phyloP scores from a whole-genome alignment of 2,888 invertebrate species.

The Drosophila cognata region DNA sequence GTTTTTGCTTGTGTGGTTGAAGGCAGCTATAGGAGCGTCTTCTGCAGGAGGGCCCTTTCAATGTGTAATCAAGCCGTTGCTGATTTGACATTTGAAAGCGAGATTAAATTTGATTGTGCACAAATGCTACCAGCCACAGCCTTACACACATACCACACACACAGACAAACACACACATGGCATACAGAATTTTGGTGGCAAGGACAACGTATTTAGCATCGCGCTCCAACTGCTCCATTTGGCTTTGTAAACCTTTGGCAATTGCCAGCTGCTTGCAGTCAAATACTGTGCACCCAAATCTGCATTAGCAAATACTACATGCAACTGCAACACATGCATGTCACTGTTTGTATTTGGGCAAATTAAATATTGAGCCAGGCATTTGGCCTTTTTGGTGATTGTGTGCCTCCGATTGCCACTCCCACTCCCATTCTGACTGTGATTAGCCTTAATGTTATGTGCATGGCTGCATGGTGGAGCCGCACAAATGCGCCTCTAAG shows the following conservation, averaged over 20 bases:
- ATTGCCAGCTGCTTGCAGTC: slow-evolving; percentile 50
- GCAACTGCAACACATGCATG: slow-evolving; percentile 16
- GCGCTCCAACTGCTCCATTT: slow-evolving; percentile 26
- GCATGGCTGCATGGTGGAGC: slow-evolving; percentile 21
- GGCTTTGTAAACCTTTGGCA: slow-evolving; percentile 38
- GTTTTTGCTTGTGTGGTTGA: slow-evolving; percentile 11
- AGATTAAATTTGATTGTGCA: slow-evolving; percentile 67
- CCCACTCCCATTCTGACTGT: slow-evolving; percentile 18
- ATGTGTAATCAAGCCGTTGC: slow-evolving; percentile 54
- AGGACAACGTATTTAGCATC: slow-evolving; percentile 39
- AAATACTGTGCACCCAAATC: slow-evolving; percentile 44
- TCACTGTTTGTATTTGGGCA: slow-evolving; percentile 25
- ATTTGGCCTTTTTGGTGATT: slow-evolving; percentile 43
- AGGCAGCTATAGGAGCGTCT: not conserved
- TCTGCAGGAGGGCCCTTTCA: slow-evolving; percentile 27
- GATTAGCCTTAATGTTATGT: slow-evolving; percentile 58
- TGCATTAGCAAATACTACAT: slow-evolving; percentile 49
- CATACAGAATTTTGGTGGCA: slow-evolving; percentile 42
- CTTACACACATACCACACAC: slow-evolving; percentile 11
- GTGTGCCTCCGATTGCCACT: not conserved
- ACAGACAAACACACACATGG: slow-evolving; percentile 1
- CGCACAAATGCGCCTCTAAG: slow-evolving; percentile 9
- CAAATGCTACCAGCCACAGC: slow-evolving; percentile 39
- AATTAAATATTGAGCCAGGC: slow-evolving; percentile 66
- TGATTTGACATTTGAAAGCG: slow-evolving; percentile 67